Base-by-base conservation (phyloP, 2,888 invertebrate genomes). In the Tiliacea citrago region DNA sequence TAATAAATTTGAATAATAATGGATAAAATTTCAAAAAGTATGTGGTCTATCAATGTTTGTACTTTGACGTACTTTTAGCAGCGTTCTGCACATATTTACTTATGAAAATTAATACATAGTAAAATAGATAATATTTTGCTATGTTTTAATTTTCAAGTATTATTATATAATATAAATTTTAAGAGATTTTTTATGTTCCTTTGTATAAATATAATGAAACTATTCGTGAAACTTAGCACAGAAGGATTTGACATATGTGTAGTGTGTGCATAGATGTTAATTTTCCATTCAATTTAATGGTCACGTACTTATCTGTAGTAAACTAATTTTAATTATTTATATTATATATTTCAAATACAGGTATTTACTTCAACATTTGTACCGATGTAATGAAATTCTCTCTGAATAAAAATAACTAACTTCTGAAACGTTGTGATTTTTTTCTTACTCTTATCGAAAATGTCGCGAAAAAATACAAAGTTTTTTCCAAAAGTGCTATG, bases 181-280 rank as follows among this genome's bases (percentile, higher is more conserved):
- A 83, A 88, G 81, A 88, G 73, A 71, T 79, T 88, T 87, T 88
- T 88, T 88, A 86, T 85, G 73, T 73, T 85, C 71, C 79, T 86
- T 81, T 86, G 75, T 85, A 88, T 72, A 79, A 76, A 79, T 82
- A 76, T 83, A 68, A 79, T 66, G 73, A 75, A 79, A 68, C 77
- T 81, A 55, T 85, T 86, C 79, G 79, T 81, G 68, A 85, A 88
- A 88, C 79, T 87, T 88, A 88, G 94, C 94, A 94, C 94, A 90
- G 90, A 93, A 78, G 94, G 94, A 94, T 94, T 94, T 94, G 94
- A 94, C 68, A 91, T n/a, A n/a, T 88, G 79, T 79, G 90, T 94
- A 94, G 92, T 83, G 80, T 88, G 86, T 90, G 86, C 89, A 88
- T 85, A 85, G 68, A 75, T 78, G 72, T 85, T 88, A 72, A 84